Evolutionary conservation across 1,140 invertebrate species (phyloP), one percentile per base, ranked within the genome.

Genomic region (Riptortus pedestris): DNA sequence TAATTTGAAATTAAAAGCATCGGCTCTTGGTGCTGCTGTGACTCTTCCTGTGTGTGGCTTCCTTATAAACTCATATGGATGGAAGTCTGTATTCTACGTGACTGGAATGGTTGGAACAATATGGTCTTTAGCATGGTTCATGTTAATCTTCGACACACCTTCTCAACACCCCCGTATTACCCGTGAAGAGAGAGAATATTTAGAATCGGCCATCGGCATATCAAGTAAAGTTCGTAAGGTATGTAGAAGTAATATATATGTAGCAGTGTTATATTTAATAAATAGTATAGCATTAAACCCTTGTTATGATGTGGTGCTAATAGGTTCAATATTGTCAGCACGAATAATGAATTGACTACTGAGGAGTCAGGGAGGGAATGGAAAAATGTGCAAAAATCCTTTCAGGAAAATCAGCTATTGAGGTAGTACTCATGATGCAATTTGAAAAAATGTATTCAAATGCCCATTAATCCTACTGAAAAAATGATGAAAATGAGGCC

Each of bases 71-170:
- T 79, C 81, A n/a, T 75, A 85, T 43, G 88, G 88, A 2, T 92
- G 89, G 90, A 83, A 87, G 63, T 88, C 85, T 9, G 87, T 90
- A 7, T 93, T 91, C 77, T 92, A 91, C 71, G 80, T 88, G 60
- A 91, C 88, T 29, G 90, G 90, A 68, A 77, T 75, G 22, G 77
- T 90, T 57, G 87, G 88, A 2, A 70, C 91, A 29, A 65, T 89
- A 38, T 96, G 93, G 92, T 88, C 88, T 27, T 69, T 88, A 2
- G 71, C 84, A 0, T 96, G 93, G 93, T 87, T 91, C 73, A 73
- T 86, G 0, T 76, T 95, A 18, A 83, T 93, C 5, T 93, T 84
- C 72, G 91, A 96, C 71, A 85, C 85, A 0, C 94, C 94, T 0
- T 82, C 82, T 0, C 77, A 85, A 62, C 93, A 97, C 80, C 91